Evolutionary conservation across 2,113 vertebrate genomes (phyloP).

Genomic region (Marmota flaviventris): DNA sequence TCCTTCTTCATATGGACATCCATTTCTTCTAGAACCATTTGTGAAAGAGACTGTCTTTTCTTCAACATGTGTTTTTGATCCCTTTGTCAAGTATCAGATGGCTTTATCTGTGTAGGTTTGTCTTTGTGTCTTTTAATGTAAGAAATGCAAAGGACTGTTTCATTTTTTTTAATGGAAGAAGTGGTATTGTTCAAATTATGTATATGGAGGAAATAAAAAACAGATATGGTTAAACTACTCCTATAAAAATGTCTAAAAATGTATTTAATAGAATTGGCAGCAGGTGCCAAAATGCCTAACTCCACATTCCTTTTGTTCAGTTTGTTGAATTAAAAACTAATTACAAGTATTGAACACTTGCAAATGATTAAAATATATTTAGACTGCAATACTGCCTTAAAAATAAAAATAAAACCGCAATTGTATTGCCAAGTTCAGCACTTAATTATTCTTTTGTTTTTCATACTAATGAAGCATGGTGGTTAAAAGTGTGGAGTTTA

Average conservation of each 20-base stretch:
- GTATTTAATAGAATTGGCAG: neutral
- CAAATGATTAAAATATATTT: constrained; percentile 62
- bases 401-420: constrained; percentile 49
- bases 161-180: constrained; percentile 39
- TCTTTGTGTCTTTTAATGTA: constrained; percentile 4
- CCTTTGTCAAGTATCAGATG: neutral
- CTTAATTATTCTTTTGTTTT: constrained; percentile 53
- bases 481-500: neutral
- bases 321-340: constrained; percentile 23
- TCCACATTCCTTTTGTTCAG: neutral
- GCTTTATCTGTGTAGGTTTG: neutral
- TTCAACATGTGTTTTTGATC: neutral
- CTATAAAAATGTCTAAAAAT: constrained; percentile 31
- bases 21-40: neutral
- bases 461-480: neutral
- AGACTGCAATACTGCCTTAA: constrained; percentile 29
- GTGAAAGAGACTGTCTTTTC: neutral
- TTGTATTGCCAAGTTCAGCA: constrained; percentile 12
- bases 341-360: constrained; percentile 18
- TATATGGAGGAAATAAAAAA: constrained; percentile 31
- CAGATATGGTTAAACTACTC: neutral
- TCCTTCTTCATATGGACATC: neutral
- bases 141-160: constrained; percentile 9
- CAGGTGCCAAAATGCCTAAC: neutral
- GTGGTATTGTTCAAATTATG: neutral